Percentiles rank a stretch among this genome's conserved stretches.
Conservation (phyloP, 2,888 invertebrate species). For the Priocnemis perturbator region DNA sequence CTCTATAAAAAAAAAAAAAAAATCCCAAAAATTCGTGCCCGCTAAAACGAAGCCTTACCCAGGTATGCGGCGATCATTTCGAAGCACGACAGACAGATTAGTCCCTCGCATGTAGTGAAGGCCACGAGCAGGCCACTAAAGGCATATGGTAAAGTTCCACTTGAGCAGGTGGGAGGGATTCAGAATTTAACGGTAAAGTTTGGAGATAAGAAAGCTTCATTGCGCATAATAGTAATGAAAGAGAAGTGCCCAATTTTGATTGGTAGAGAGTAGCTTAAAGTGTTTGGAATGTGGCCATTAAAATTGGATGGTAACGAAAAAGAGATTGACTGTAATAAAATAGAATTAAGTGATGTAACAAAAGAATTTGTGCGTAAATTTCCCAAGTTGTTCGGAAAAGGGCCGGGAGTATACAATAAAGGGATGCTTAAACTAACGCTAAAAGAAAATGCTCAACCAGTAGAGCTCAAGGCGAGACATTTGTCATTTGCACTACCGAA, state of each 20-base stretch:
- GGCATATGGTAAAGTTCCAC: no score
- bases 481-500: slow-evolving; percentile 46
- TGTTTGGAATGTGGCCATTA: slow-evolving; percentile 45
- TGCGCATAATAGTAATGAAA: slow-evolving; percentile 37
- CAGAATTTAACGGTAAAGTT: slow-evolving; percentile 38
- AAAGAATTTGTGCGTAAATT: slow-evolving; percentile 19
- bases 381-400: slow-evolving; percentile 33
- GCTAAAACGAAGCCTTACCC: no score
- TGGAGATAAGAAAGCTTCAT: slow-evolving; percentile 21
- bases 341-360: slow-evolving; percentile 12
- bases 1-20: no score
- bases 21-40: no score
- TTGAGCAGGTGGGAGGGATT: slow-evolving; percentile 29
- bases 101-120: slow-evolving; percentile 16
- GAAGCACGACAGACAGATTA: slow-evolving; percentile 28
- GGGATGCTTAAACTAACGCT: slow-evolving; percentile 35
- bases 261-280: slow-evolving; percentile 54
- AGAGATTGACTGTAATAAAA: neutral
- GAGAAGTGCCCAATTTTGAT: slow-evolving; percentile 47
- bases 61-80: slow-evolving; percentile 34
- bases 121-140: slow-evolving; percentile 5
- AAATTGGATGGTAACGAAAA: slow-evolving; percentile 11
- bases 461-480: slow-evolving; percentile 47
- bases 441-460: slow-evolving; percentile 39
- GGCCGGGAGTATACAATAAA: slow-evolving; percentile 37